Conservation (phyloP, 2,888 invertebrate genomes). For the Parnassius orleans region DNA sequence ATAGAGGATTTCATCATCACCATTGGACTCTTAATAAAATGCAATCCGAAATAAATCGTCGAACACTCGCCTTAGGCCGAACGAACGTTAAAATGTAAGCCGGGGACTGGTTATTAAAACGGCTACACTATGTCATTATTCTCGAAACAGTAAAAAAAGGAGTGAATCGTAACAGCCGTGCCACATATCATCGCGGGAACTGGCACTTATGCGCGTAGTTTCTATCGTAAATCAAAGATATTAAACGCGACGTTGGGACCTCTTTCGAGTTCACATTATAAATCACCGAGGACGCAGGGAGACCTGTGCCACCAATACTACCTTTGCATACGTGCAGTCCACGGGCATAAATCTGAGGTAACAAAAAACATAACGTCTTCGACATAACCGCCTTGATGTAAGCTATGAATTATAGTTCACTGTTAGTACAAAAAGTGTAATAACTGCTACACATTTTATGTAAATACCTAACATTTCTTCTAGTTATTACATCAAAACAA, state of each 20-base stretch:
- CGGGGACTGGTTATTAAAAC: constrained; percentile 69
- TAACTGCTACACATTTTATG: too few species aligned
- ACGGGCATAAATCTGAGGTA: constrained; percentile 59
- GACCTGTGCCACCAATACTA: constrained; percentile 69
- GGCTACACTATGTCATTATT: constrained; percentile 75
- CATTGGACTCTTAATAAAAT: constrained; percentile 44
- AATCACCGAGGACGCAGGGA: constrained; percentile 72
- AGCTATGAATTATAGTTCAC: too few species aligned
- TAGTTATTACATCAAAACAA: too few species aligned
- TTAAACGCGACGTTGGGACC: constrained; percentile 79
- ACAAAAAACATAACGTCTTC: constrained; percentile 42
- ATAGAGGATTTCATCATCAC: constrained; percentile 34
- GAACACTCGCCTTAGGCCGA: constrained; percentile 62
- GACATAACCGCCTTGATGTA: constrained; percentile 32
- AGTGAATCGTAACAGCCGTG: constrained; percentile 71
- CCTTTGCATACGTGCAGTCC: constrained; percentile 61
- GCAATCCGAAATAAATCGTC: constrained; percentile 62
- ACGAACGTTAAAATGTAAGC: constrained; percentile 39
- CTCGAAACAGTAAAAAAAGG: constrained; percentile 67
- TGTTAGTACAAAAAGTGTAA: too few species aligned
- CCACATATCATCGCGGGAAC: constrained; percentile 75
- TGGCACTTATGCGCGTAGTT: constrained; percentile 77
- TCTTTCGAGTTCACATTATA: constrained; percentile 79
- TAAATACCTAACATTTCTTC: too few species aligned
- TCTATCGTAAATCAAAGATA: constrained; percentile 81